Percentiles rank a stretch among this genome's conserved stretches.
Conservation (phyloP, 1,140 invertebrate species). For the Delia radicum region DNA sequence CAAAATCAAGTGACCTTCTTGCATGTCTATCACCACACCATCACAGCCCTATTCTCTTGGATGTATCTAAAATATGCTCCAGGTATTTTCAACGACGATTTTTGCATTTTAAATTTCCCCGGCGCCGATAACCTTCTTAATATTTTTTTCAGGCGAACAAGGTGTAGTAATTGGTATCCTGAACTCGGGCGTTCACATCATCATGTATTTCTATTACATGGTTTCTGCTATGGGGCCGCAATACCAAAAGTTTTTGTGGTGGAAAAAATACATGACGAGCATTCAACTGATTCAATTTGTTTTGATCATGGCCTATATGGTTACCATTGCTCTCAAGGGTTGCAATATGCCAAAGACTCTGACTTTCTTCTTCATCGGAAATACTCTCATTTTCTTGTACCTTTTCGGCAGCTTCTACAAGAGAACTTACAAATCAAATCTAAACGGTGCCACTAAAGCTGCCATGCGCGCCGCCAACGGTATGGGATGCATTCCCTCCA, state of each 20-base stretch:
- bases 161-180: conserved; percentile 63
- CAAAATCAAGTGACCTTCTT: conserved; percentile 80
- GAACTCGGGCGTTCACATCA: conserved; percentile 73
- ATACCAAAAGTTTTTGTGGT: conserved; percentile 66
- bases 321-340: conserved; percentile 66
- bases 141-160: conserved; percentile 63
- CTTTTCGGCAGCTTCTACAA: conserved; percentile 87
- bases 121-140: too few species aligned
- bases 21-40: conserved; percentile 85
- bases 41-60: conserved; percentile 70
- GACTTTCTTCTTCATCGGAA: conserved; percentile 64
- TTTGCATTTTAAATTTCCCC: neutral
- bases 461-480: conserved; percentile 44
- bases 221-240: conserved; percentile 64
- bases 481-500: conserved; percentile 46
- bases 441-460: conserved; percentile 31
- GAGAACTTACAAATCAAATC: conserved; percentile 66
- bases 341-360: conserved; percentile 72
- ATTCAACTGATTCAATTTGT: conserved; percentile 78
- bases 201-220: conserved; percentile 82
- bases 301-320: conserved; percentile 68
- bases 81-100: conserved; percentile 63
- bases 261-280: conserved; percentile 75
- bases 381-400: conserved; percentile 74
- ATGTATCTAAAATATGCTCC: conserved; percentile 66